Evolutionary conservation across 2,888 invertebrate species (phyloP).

Genomic region (Scotopteryx bipunctaria): DNA sequence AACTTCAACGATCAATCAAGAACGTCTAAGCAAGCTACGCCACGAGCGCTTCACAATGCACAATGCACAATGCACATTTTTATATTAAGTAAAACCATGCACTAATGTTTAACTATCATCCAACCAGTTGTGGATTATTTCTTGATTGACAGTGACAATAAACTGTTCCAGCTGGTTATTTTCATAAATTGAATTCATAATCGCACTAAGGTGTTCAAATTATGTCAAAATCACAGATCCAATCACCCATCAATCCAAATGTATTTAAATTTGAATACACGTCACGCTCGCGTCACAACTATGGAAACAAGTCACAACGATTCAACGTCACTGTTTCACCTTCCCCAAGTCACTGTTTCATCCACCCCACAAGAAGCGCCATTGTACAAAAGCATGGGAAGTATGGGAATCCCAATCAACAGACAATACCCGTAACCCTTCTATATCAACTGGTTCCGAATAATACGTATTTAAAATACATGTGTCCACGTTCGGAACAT

Average conservation of each 20-base stretch:
- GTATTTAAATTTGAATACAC: constrained; percentile 62
- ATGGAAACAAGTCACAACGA: constrained; percentile 71
- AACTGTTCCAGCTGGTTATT: constrained; percentile 1
- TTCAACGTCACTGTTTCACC: constrained; percentile 64
- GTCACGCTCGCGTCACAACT: constrained; percentile 72
- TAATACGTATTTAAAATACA: constrained; percentile 82
- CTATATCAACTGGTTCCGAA: constrained; percentile 77
- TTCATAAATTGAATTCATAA: constrained; percentile 13
- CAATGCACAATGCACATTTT: not conserved
- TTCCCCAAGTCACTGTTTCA: constrained; percentile 49
- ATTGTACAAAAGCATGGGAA: constrained; percentile 55
- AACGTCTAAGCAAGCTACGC: no score
- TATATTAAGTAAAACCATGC: not conserved
- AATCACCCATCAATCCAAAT: constrained; percentile 48
- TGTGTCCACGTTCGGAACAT: constrained; percentile 76
- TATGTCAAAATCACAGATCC: constrained; percentile 28
- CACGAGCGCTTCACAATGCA: no score
- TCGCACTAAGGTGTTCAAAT: constrained; percentile 15
- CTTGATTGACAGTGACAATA: not conserved
- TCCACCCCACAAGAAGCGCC: constrained; percentile 54
- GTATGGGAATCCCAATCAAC: constrained; percentile 77
- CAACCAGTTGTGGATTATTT: no score
- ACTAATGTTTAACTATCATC: no score
- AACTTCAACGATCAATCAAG: no score
- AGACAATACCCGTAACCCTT: constrained; percentile 53